Percentiles rank a stretch among this genome's conserved stretches.
Conservation (phyloP, 2,888 invertebrate species). For the Epiperipatus broadwayi region DNA sequence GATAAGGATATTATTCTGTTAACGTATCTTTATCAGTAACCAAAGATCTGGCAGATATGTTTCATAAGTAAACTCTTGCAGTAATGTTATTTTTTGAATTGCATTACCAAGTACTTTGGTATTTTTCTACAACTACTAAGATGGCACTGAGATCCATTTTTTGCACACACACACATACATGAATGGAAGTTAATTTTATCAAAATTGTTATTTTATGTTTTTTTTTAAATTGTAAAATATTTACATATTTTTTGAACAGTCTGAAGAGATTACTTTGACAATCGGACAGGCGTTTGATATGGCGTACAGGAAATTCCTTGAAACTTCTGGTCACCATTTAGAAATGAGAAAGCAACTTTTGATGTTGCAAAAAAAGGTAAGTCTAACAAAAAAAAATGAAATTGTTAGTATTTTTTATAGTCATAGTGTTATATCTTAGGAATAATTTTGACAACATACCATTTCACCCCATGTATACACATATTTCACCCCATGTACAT, state of each 20-base stretch:
- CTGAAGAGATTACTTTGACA: slow-evolving; percentile 89
- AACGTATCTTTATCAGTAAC: too few species aligned
- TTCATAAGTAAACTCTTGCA: too few species aligned
- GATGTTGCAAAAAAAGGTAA: slow-evolving; percentile 59
- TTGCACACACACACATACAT: too few species aligned
- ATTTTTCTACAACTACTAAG: too few species aligned
- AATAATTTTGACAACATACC: neutral
- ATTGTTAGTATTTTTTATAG: too few species aligned
- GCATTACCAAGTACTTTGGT: too few species aligned
- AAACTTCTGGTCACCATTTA: slow-evolving; percentile 68
- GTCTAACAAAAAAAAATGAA: too few species aligned
- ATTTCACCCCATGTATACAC: neutral
- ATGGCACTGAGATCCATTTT: too few species aligned
- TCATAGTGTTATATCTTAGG: too few species aligned
- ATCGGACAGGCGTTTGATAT: slow-evolving; percentile 96
- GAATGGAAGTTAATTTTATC: neutral
- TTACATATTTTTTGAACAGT: slow-evolving; percentile 33
- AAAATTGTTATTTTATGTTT: neutral
- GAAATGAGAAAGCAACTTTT: slow-evolving; percentile 60
- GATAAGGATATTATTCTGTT: too few species aligned
- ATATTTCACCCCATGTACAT: slow-evolving; percentile 19
- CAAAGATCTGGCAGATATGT: too few species aligned
- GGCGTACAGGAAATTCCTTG: slow-evolving; percentile 78
- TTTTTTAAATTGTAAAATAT: neutral
- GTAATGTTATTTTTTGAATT: too few species aligned